These are phyloP conservation scores for Spea bombifrons DNA, from an alignment of 2,113 vertebrate species.

Conservation along the genomic window DNA sequence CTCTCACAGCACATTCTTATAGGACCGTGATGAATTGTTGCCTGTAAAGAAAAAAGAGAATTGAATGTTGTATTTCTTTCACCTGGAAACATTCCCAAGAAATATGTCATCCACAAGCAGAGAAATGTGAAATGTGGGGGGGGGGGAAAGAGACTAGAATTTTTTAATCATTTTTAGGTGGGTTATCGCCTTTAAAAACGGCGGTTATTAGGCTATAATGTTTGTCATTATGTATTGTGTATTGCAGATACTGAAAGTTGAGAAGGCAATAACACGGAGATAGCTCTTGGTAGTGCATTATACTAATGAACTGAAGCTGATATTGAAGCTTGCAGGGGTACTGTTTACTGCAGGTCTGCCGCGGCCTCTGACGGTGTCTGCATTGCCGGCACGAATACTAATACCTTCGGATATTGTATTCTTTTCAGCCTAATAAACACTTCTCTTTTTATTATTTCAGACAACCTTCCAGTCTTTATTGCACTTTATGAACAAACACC, in stretches of 20 bases:
- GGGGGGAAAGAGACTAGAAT: neutral
- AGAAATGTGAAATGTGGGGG: neutral
- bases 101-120: conserved; percentile 11
- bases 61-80: conserved; percentile 29
- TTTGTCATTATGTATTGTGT: conserved; percentile 37
- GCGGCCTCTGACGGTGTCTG: conserved; percentile 21
- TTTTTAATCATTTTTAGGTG: neutral
- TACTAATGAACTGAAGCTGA: conserved; percentile 45
- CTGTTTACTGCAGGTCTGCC: conserved; percentile 27
- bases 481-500: conserved; percentile 36
- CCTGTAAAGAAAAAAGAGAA: conserved; percentile 25
- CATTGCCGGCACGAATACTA: conserved; percentile 20
- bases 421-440: conserved; percentile 35
- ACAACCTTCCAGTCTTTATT: conserved; percentile 43
- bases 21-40: conserved; percentile 29
- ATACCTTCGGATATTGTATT: conserved; percentile 26
- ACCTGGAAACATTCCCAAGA: conserved; percentile 4
- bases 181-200: conserved; percentile 18
- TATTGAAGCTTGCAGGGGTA: conserved; percentile 39
- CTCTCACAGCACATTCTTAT: neutral
- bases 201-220: conserved; percentile 30
- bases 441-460: conserved; percentile 20
- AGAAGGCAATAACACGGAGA: conserved; percentile 30
- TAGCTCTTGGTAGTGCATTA: conserved; percentile 39
- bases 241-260: conserved; percentile 32